Percentiles rank a stretch among this genome's conserved stretches.
Conservation (phyloP, 1,140 invertebrate genomes). For the Pseudomyrmex flavicornis region DNA sequence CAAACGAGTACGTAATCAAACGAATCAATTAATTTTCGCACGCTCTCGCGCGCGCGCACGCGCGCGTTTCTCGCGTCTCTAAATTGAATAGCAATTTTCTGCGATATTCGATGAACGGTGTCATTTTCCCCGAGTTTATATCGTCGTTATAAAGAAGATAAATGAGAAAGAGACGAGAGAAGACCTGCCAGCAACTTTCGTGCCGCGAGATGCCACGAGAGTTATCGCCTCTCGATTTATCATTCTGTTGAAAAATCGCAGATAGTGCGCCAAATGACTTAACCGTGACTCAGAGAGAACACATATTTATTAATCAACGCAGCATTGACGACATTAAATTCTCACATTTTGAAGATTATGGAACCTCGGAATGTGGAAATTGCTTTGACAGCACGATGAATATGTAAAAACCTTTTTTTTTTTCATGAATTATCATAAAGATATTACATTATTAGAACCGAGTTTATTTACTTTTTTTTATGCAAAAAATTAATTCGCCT, state of each 20-base stretch:
- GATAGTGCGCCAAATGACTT: constrained; percentile 49
- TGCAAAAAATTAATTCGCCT: not conserved
- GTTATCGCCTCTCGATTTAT: constrained; percentile 49
- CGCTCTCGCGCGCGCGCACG: too few relatives aligned
- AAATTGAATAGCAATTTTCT: not conserved
- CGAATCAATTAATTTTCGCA: not conserved
- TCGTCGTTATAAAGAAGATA: constrained; percentile 28
- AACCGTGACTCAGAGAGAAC: constrained; percentile 39
- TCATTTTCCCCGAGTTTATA: not conserved
- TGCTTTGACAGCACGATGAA: too few relatives aligned
- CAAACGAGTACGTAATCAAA: too few relatives aligned
- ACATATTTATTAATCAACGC: constrained; percentile 38
- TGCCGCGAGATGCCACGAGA: constrained; percentile 29
- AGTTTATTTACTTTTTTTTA: not conserved
- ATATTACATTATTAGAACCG: too few relatives aligned
- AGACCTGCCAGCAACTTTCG: constrained; percentile 25
- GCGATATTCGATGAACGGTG: not conserved
- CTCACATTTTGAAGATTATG: constrained; percentile 8
- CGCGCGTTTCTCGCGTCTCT: not conserved
- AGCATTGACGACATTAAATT: constrained; percentile 2
- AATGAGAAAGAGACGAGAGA: not conserved
- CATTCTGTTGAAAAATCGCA: constrained; percentile 32
- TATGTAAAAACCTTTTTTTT: too few relatives aligned
- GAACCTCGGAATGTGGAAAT: too few relatives aligned
- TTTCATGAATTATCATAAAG: too few relatives aligned